phyloP scores from a whole-genome alignment of 2,888 invertebrate genomes.

The Chrysolina haemoptera region DNA sequence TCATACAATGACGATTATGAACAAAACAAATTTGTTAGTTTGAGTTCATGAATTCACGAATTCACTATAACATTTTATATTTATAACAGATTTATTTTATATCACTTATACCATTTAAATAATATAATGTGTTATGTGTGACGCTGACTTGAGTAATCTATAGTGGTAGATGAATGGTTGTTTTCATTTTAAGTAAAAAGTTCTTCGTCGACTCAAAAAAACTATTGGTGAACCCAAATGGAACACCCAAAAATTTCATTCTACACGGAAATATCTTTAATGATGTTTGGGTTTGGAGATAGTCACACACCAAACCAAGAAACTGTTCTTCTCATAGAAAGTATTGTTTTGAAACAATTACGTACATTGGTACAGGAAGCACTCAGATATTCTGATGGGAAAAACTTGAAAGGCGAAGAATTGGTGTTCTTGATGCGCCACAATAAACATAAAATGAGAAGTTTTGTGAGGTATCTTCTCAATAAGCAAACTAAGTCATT shows the following conservation, averaged over 20 bases:
- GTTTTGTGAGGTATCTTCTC: slow-evolving; percentile 82
- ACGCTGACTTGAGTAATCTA: too few species aligned
- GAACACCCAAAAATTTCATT: slow-evolving; percentile 67
- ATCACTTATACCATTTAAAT: too few species aligned
- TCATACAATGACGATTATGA: too few species aligned
- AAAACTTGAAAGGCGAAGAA: slow-evolving; percentile 72
- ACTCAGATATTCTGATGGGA: slow-evolving; percentile 76
- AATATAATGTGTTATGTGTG: too few species aligned
- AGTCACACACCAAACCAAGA: slow-evolving; percentile 85
- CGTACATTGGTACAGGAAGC: slow-evolving; percentile 84
- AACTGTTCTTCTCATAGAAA: slow-evolving; percentile 88
- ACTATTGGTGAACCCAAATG: slow-evolving; percentile 31
- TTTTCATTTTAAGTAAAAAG: too few species aligned
- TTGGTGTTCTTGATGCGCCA: slow-evolving; percentile 88
- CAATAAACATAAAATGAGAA: slow-evolving; percentile 82
- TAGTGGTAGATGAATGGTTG: too few species aligned
- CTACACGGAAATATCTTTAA: slow-evolving; percentile 83
- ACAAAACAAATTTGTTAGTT: too few species aligned
- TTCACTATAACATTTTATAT: too few species aligned
- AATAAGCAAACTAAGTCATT: slow-evolving; percentile 72
- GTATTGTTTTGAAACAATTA: slow-evolving; percentile 86
- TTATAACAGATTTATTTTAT: too few species aligned
- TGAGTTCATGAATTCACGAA: too few species aligned
- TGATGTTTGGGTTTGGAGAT: slow-evolving; percentile 97
- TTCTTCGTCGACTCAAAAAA: too few species aligned